Base-by-base conservation (phyloP, 1,140 invertebrate species). In the Aphidius gifuensis region DNA sequence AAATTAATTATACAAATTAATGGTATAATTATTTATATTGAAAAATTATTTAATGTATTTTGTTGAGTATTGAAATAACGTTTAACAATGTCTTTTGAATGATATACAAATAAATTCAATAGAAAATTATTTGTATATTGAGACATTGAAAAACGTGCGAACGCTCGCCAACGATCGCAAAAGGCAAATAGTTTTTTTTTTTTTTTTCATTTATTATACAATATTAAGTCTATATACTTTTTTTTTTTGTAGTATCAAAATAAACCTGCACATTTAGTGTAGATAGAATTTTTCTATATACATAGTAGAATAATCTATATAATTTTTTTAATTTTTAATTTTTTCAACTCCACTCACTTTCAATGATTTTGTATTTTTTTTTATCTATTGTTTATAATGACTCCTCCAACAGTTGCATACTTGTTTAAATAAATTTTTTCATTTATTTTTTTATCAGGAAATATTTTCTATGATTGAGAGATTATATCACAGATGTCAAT, bases 401-500 rank as follows among this genome's bases (percentile, higher is more conserved):
- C 47, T 59, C 58, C 58, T 49, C 39, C 46, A 59, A 59, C 47
- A 40, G 53, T 40, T 60, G 56, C 60, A 42, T 65, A 62, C 47
- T 55, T 55, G n/a, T 39, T 45, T 58, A 68, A 64, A 66, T 73
- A 69, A 65, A 71, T 71, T 67, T 55, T 65, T 46, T 49, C 38
- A 58, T 39, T 60, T 9, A 48, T 59, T 32, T 58, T 44, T 60
- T 70, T 65, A 54, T 68, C 74, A 76, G 72, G 71, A 76, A 76
- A 75, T 74, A 75, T 63, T 23, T 23, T 68, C 74, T 78, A 79
- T 72, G 74, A 75, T 75, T 78, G 76, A 78, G 78, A 74, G 78
- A 60, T n/a, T 50, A 78, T 79, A 79, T 79, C 77, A 79, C 77
- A 79, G 77, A 77, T 77, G 71, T 78, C 74, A 78, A 78, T 73